phyloP scores from a whole-genome alignment of 2,888 invertebrate genomes.

The Acrocera orbiculus region DNA sequence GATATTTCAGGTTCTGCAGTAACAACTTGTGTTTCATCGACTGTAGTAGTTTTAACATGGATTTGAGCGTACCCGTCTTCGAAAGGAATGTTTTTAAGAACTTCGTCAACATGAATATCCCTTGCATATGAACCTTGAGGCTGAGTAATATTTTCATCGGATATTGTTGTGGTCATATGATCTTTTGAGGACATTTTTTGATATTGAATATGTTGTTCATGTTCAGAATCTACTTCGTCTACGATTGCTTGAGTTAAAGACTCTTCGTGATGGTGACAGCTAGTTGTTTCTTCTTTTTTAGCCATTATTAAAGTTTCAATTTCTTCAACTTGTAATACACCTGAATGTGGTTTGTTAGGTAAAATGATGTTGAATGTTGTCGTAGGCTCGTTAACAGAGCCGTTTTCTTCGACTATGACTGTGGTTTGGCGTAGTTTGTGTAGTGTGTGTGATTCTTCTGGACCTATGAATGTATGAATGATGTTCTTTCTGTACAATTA shows the following conservation, averaged over 20 bases:
- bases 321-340: conserved; percentile 39
- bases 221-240: conserved; percentile 36
- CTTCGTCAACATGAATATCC: conserved; percentile 41
- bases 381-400: conserved; percentile 14
- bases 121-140: conserved; percentile 35
- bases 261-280: conserved; percentile 27
- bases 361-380: conserved; percentile 2
- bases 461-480: conserved; percentile 40
- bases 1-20: conserved; percentile 7
- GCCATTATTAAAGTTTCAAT: conserved; percentile 29
- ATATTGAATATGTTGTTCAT: conserved; percentile 15
- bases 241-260: conserved; percentile 36
- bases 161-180: conserved; percentile 42
- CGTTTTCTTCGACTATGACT: conserved; percentile 39
- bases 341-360: conserved; percentile 24
- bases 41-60: conserved; percentile 20
- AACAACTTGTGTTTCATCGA: conserved; percentile 15
- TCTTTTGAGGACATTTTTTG: conserved; percentile 24
- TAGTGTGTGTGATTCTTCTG: conserved; percentile 46
- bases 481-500: conserved; percentile 19
- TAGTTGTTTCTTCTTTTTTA: conserved; percentile 8
- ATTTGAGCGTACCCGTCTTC: conserved; percentile 29
- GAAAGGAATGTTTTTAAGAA: conserved; percentile 34
- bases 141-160: conserved; percentile 40
- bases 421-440: conserved; percentile 46